A percentile compares a stretch with the other conserved stretches of the same genome.
These are phyloP conservation scores for Hiodon tergisus DNA, from an alignment of 2,113 vertebrate species.

Conservation along the genomic window DNA sequence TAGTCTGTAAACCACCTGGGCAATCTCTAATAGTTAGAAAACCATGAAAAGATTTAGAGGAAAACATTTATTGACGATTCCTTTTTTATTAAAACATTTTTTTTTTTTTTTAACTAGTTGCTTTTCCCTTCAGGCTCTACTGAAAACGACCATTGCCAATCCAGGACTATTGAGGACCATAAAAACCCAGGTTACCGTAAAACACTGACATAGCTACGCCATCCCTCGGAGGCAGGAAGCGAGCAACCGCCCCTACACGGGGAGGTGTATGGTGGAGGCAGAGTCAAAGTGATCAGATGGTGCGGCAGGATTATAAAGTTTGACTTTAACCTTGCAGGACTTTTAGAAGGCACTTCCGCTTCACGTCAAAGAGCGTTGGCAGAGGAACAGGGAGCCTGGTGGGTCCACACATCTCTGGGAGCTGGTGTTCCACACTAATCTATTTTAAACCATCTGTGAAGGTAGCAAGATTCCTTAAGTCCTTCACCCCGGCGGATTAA, in stretches of 20 bases:
- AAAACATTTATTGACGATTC: constrained; percentile 1
- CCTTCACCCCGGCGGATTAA: constrained; percentile 78
- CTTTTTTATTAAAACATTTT: background rate
- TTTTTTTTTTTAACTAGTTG: background rate
- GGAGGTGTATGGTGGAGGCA: constrained; percentile 23
- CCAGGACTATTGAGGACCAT: constrained; percentile 22
- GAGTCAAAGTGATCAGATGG: constrained; percentile 38
- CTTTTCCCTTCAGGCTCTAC: background rate
- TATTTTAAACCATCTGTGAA: constrained; percentile 83
- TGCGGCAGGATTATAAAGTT: constrained; percentile 63
- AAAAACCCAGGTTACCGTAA: constrained; percentile 6
- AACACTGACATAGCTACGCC: constrained; percentile 25
- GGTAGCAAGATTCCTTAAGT: constrained; percentile 77
- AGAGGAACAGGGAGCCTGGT: constrained; percentile 72
- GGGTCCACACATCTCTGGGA: constrained; percentile 68
- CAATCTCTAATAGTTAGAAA: constrained; percentile 28
- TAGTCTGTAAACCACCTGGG: constrained; percentile 22
- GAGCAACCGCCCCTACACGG: constrained; percentile 11
- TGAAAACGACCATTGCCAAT: constrained; percentile 12
- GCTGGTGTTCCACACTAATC: constrained; percentile 73
- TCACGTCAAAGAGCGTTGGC: constrained; percentile 64
- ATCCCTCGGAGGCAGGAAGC: constrained; percentile 10
- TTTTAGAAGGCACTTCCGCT: constrained; percentile 73
- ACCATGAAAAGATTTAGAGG: constrained; percentile 12
- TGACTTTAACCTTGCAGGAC: constrained; percentile 77